A percentile compares a stretch with the other conserved stretches of the same genome.
These are phyloP conservation scores for Oxystoma pomonae DNA, from an alignment of 2,888 invertebrate species.

Conservation along the genomic window DNA sequence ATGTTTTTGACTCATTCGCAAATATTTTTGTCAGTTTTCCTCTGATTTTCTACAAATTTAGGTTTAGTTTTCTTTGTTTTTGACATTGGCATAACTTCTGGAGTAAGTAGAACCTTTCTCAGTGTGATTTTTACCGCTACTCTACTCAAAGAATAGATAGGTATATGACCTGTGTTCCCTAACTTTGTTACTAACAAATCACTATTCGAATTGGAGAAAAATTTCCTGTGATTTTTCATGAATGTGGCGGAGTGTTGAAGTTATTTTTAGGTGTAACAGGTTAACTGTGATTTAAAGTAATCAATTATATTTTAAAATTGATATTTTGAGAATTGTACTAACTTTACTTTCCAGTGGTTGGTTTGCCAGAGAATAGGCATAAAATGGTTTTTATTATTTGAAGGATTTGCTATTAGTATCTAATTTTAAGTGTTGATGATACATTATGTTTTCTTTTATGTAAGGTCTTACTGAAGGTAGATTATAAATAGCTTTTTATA, in stretches of 20 bases:
- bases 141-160: not conserved
- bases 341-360: no score
- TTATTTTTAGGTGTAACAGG: not conserved
- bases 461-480: no score
- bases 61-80: constrained; percentile 38
- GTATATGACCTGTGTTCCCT: not conserved
- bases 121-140: not conserved
- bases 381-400: no score
- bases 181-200: not conserved
- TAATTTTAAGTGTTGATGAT: no score
- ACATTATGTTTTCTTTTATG: no score
- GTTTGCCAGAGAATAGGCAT: no score
- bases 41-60: constrained; percentile 35
- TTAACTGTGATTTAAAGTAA: not conserved
- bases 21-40: constrained; percentile 37
- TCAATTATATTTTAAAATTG: not conserved
- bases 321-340: no score
- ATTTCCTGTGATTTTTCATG: not conserved
- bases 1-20: constrained; percentile 29
- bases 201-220: not conserved
- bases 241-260: not conserved
- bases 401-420: no score
- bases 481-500: no score
- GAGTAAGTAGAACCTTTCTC: constrained; percentile 33
- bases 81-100: constrained; percentile 40